A percentile compares a stretch with the other conserved stretches of the same genome.
Evolutionary conservation across 1,140 invertebrate species (phyloP).

Genomic region (Scylla paramamosain): DNA sequence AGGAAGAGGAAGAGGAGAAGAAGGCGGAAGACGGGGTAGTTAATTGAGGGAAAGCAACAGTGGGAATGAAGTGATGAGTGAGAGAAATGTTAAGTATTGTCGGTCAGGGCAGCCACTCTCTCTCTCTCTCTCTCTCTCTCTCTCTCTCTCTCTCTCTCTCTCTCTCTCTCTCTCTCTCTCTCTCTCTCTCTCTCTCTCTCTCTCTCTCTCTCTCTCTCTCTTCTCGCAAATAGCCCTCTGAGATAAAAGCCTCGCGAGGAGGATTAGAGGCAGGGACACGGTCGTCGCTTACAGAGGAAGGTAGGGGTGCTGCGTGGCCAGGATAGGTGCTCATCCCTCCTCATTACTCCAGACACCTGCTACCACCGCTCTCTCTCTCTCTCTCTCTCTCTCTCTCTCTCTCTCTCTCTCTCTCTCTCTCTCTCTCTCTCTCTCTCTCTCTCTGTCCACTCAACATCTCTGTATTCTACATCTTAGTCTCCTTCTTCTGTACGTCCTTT

Average conservation of each 20-base stretch:
- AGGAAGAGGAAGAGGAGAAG: not conserved
- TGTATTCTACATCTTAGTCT: not conserved
- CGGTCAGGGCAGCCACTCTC: not conserved
- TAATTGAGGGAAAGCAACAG: not conserved
- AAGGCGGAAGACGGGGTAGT: not conserved
- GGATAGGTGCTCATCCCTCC: constrained; percentile 23
- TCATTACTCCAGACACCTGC: constrained; percentile 38
- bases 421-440: constrained; percentile 14
- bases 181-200: not conserved
- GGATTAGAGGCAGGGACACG: too few species aligned
- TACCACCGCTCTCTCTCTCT: not conserved
- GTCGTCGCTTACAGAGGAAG: too few species aligned
- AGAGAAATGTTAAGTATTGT: too few species aligned
- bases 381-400: constrained; percentile 16
- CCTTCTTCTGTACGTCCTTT: not conserved
- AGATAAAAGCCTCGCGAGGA: too few species aligned
- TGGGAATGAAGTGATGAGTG: not conserved
- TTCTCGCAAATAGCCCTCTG: not conserved
- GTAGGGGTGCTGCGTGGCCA: not conserved
- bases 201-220: not conserved
- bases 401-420: not conserved
- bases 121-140: not conserved
- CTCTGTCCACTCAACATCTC: not conserved
- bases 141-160: not conserved
- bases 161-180: not conserved